Evolutionary conservation across 2,113 vertebrate species (phyloP), one percentile per base, ranked within the genome.

Genomic region (Columbina picui): DNA sequence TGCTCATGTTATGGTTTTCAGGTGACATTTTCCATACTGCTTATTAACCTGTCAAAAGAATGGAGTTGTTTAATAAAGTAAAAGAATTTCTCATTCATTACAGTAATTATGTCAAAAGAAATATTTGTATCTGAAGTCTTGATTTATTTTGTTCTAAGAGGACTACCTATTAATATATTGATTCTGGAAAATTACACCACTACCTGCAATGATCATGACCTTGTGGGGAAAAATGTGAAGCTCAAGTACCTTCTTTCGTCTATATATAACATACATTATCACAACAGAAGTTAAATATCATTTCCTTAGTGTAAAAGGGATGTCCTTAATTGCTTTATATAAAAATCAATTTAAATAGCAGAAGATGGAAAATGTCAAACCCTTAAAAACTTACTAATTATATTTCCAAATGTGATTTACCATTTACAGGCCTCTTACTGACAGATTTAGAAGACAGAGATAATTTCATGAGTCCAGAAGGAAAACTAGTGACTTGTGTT

Each of bases 221-320:
- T 95, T 81, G 76, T 27, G 34, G 23, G 25, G 26, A 32, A 86
- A 53, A 70, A 49, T 77, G 19, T 41, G 50, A 90, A 92, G 34
- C 21, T 87, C 47, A n/a, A 29, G 60, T 69, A 88, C 32, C 52
- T 92, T 92, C 73, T 74, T 60, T 84, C 87, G 71, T 89, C 94
- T 81, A 70, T 84, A 82, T 93, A 93, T 89, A 91, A 92, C n/a
- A 86, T 63, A 92, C 20, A 74, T 94, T 93, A 93, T 60, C 61
- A 83, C 79, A 90, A 83, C 50, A 84, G 64, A 95, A 93, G 90
- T 96, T 95, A 94, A 96, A 96, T 94, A 94, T 93, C 87, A 92
- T 94, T 76, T 91, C n/a, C 52, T 83, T 95, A 95, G 93, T 96
- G 80, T 71, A 94, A 96, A 88, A 97, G 96, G 93, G 47, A 93